Percentiles rank a stretch among this genome's conserved stretches.
These are phyloP conservation scores for Leptinotarsa peninsularis DNA, from an alignment of 2,888 invertebrate genomes.

Conservation along the genomic window DNA sequence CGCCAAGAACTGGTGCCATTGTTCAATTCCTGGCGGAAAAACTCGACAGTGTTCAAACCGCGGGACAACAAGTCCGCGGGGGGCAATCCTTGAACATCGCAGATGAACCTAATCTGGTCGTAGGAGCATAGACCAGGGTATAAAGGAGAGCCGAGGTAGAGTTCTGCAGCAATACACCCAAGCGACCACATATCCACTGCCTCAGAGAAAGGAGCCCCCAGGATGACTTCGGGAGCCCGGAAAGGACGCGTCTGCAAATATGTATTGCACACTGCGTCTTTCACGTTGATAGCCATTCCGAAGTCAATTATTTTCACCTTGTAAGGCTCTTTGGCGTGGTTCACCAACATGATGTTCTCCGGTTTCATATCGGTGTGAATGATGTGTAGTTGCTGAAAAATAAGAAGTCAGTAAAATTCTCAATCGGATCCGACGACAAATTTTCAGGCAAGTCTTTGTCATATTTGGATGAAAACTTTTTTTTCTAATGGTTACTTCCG, in stretches of 20 bases:
- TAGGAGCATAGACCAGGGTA: conserved; percentile 99
- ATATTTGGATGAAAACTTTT: too few species aligned
- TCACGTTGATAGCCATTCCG: conserved; percentile 98
- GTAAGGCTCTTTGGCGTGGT: conserved; percentile 97
- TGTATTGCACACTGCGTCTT: conserved; percentile 99
- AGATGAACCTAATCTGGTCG: conserved; percentile 92
- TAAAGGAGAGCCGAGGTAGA: conserved; percentile 99
- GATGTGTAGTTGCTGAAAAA: conserved; percentile 91
- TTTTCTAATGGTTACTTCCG: too few species aligned
- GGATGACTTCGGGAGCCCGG: conserved; percentile 95
- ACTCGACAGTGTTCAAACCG: conserved; percentile 98
- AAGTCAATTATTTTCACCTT: conserved; percentile 99
- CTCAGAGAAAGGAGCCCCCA: conserved; percentile 98
- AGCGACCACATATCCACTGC: conserved; percentile 99
- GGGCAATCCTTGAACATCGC: conserved; percentile 87
- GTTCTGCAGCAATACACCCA: conserved; percentile 98
- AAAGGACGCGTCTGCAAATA: conserved; percentile 99
- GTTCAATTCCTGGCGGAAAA: conserved; percentile 96
- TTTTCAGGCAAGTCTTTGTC: too few species aligned
- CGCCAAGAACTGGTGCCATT: conserved; percentile 90
- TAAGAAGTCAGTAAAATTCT: conserved; percentile 26
- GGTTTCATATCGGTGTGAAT: conserved; percentile 99
- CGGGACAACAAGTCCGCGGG: conserved; percentile 97
- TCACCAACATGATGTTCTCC: conserved; percentile 99
- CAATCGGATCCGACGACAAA: too few species aligned